These are phyloP conservation scores for Diceros bicornis DNA, from an alignment of 2,797 vertebrate genomes.

Conservation along the genomic window DNA sequence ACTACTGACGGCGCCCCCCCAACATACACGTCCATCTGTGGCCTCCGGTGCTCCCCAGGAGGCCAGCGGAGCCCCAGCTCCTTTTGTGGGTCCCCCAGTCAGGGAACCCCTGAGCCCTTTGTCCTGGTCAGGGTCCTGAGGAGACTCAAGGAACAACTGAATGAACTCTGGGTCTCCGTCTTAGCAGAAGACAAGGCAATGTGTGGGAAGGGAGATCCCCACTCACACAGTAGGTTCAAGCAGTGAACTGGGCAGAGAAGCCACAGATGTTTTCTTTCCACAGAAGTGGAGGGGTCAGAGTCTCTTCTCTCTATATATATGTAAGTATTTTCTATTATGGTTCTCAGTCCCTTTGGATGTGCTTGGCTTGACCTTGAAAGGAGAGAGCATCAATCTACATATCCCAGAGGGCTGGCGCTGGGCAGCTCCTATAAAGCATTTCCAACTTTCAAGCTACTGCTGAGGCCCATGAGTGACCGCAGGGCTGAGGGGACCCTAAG, in stretches of 20 bases:
- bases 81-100: background rate
- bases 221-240: background rate
- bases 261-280: background rate
- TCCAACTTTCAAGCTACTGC: background rate
- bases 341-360: background rate
- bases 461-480: background rate
- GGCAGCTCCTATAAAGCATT: background rate
- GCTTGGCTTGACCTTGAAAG: background rate
- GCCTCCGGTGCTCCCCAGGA: background rate
- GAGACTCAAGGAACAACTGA: background rate
- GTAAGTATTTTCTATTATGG: background rate
- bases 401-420: background rate
- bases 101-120: background rate
- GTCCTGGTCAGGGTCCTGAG: background rate
- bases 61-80: background rate
- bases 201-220: background rate
- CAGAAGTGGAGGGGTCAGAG: background rate
- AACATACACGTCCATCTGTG: accelerated
- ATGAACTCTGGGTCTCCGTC: background rate
- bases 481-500: background rate
- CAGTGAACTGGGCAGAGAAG: background rate
- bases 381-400: background rate
- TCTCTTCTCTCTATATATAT: background rate
- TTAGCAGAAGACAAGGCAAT: background rate
- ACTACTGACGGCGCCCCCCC: background rate